Evolutionary conservation across 2,888 invertebrate genomes (phyloP), one percentile per base, ranked within the genome.

Genomic region (Dasysyrphus tricinctus): DNA sequence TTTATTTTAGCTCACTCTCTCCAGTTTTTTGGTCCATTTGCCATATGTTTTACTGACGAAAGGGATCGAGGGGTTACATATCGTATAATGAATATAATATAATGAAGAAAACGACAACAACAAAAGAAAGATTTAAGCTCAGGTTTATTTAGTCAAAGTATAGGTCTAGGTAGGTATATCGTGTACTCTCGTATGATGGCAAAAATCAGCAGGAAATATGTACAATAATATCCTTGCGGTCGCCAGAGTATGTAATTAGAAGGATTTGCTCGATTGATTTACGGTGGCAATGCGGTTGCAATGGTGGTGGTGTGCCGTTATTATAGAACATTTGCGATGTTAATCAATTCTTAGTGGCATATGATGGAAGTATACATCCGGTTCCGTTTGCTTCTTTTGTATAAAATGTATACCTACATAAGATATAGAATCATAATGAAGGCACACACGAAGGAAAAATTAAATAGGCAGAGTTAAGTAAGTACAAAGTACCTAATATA

Each of bases 241-340:
- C 86, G 78, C 78, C 47, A 78, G 77, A 79, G 70, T 65, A 61
- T 42, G 82, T 61, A 86, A 86, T 86, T 82, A 86, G 78, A 79
- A 79, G 82, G 86, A 86, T 86, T 82, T 86, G 75, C 82, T 82
- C 86, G 75, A 86, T 86, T 86, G 86, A 86, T 86, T 86, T 82
- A 85, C 85, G 77, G 29, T 80, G 42, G 61, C 77, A 57, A n/a
- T 44, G 39, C 39, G 54, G 61, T 73, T 61, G 49, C 59, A 34
- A 67, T 44, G 44, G 16, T 44, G 34, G n/a, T 47, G 12, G 49
- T 34, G 16, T 29, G 42, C 29, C 11, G 44, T 32, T 65, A 65
- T 59, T 69, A 77, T 67, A 73, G 69, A 67, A 73, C 80, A 85
- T 85, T 85, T 81, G 81, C 69, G 77, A 81, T 74, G 80, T 81